A percentile compares a stretch with the other conserved stretches of the same genome.
Evolutionary conservation across 2,113 vertebrate genomes (phyloP).

Genomic region (Rutilus rutilus): DNA sequence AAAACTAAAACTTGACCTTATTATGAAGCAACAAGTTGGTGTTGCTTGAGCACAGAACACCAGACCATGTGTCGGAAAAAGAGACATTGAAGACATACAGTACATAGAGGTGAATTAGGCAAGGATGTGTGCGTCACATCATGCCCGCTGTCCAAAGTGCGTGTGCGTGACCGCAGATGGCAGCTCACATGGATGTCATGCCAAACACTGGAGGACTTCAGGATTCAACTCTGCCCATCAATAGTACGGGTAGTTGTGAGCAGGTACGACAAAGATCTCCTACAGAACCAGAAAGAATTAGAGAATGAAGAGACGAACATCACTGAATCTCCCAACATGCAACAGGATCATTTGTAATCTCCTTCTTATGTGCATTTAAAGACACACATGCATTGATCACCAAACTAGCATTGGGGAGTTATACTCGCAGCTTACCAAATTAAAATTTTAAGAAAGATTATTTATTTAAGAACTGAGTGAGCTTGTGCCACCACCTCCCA

Average conservation of each 20-base stretch:
- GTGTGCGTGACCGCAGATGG: neutral
- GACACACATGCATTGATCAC: neutral
- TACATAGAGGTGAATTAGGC: conserved; percentile 7
- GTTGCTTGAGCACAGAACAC: neutral
- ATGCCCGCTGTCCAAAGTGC: neutral
- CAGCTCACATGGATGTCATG: conserved; percentile 40
- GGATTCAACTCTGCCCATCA: neutral
- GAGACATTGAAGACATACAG: conserved; percentile 15
- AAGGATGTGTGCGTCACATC: neutral
- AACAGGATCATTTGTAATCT: neutral
- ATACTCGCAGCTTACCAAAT: conserved; percentile 28
- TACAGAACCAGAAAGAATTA: neutral
- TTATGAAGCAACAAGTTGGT: conserved; percentile 5
- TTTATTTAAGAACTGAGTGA: conserved; percentile 29
- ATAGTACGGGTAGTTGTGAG: neutral
- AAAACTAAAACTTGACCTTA: conserved; percentile 7
- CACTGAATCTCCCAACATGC: neutral
- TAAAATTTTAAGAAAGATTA: conserved; percentile 24
- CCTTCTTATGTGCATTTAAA: neutral
- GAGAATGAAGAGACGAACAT: neutral
- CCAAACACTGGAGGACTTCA: conserved; percentile 15
- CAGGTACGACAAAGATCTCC: conserved; percentile 13
- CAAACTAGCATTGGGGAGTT: conserved; percentile 1
- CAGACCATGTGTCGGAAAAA: neutral
- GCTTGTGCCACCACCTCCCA: neutral